Evolutionary conservation across 2,113 vertebrate genomes (phyloP).

Genomic region (Maccullochella peelii): DNA sequence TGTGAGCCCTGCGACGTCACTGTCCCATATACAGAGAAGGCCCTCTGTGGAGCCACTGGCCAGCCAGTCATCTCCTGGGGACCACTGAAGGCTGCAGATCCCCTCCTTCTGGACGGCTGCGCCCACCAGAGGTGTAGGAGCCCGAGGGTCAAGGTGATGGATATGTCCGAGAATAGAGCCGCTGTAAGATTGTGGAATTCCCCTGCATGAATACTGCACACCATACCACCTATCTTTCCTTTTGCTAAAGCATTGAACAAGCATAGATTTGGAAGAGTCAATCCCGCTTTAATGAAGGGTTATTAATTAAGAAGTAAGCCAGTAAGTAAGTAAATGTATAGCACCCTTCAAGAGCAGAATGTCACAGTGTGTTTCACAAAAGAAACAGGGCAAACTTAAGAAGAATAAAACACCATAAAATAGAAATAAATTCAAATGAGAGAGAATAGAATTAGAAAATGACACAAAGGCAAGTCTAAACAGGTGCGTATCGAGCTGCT

Average conservation of each 20-base stretch:
- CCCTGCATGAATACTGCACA: neutral
- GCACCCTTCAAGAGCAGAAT: neutral
- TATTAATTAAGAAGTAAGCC: neutral
- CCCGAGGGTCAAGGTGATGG: constrained; percentile 80
- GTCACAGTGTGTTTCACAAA: neutral
- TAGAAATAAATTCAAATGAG: too few relatives aligned
- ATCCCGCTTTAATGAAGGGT: neutral
- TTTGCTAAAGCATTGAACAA: neutral
- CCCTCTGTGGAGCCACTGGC: constrained; percentile 84
- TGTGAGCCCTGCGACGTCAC: constrained; percentile 54
- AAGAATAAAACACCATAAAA: too few relatives aligned
- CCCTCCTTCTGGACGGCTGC: constrained; percentile 69
- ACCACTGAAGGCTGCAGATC: constrained; percentile 87
- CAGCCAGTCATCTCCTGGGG: constrained; percentile 72
- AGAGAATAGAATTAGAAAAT: too few relatives aligned
- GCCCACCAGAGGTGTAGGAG: constrained; percentile 69
- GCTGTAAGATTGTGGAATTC: constrained; percentile 63
- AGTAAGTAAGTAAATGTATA: neutral
- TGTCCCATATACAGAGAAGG: constrained; percentile 82
- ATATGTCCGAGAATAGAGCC: constrained; percentile 84
- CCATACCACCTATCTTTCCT: neutral
- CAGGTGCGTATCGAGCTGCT: too few relatives aligned
- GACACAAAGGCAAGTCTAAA: too few relatives aligned
- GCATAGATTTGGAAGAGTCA: neutral
- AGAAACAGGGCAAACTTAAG: neutral